Evolutionary conservation across 1,140 invertebrate genomes (phyloP).

Genomic region (Drosophila tani): DNA sequence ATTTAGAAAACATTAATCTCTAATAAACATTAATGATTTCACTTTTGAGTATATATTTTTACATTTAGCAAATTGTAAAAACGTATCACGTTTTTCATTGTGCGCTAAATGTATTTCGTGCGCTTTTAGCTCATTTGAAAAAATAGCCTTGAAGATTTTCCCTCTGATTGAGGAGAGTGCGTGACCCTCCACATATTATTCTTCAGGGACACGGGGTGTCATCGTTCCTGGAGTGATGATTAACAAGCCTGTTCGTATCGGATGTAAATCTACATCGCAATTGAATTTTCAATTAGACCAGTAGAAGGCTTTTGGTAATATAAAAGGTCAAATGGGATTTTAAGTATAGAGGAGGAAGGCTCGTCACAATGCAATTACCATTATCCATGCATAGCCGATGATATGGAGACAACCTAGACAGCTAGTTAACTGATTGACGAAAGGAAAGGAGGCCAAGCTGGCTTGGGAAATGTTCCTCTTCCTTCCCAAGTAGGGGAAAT

Average conservation of each 20-base stretch:
- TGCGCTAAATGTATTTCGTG: neutral
- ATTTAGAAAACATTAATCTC: no score
- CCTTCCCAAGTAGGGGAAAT: neutral
- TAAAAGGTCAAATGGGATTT: no score
- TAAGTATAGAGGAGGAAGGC: no score
- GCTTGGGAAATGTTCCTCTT: neutral
- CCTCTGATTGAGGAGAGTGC: no score
- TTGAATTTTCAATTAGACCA: conserved; percentile 3
- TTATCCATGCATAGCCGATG: neutral
- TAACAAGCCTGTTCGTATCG: neutral
- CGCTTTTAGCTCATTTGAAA: neutral
- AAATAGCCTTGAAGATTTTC: no score
- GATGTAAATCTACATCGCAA: neutral
- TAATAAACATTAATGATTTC: no score
- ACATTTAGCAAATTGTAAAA: no score
- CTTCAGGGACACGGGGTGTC: no score
- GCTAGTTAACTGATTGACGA: neutral
- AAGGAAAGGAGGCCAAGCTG: neutral
- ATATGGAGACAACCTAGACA: neutral
- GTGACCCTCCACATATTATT: neutral
- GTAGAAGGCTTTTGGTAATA: no score
- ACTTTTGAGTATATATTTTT: no score
- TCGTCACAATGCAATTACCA: neutral
- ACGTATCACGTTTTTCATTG: neutral
- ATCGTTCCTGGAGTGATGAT: no score